Evolutionary conservation across 2,113 vertebrate genomes (phyloP).

Genomic region (Alethe castanea): DNA sequence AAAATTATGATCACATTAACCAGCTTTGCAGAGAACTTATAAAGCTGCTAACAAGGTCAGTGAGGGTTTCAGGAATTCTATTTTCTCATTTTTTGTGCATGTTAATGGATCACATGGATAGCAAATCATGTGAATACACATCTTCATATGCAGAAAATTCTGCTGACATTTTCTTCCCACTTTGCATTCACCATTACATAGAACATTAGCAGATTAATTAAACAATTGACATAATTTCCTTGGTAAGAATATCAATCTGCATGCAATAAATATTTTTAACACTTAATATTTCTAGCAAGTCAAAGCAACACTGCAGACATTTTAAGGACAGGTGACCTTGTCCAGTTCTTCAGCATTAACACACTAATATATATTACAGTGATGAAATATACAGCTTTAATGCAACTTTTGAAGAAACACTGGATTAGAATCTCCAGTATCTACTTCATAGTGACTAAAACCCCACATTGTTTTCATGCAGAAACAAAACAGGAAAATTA

Average conservation of each 20-base stretch:
- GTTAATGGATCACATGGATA: neutral
- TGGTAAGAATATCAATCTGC: neutral
- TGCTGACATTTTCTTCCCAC: neutral
- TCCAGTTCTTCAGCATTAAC: neutral
- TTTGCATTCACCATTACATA: neutral
- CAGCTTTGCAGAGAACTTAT: neutral
- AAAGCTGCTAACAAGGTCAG: neutral
- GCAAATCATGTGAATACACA: neutral
- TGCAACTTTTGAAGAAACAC: neutral
- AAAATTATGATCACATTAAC: neutral
- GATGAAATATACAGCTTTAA: neutral
- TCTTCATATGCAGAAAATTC: neutral
- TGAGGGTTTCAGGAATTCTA: neutral
- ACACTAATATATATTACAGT: neutral
- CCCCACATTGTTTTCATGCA: neutral
- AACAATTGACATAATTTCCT: neutral
- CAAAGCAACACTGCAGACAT: neutral
- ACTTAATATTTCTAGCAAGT: neutral
- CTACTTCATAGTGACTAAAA: neutral
- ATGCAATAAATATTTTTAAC: neutral
- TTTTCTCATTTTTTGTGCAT: neutral
- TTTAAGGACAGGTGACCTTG: neutral
- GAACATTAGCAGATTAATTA: neutral
- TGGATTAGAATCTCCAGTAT: neutral
- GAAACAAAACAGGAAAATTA: neutral